Evolutionary conservation across 2,113 vertebrate genomes (phyloP).

Genomic region (Eudyptes chrysolophus): DNA sequence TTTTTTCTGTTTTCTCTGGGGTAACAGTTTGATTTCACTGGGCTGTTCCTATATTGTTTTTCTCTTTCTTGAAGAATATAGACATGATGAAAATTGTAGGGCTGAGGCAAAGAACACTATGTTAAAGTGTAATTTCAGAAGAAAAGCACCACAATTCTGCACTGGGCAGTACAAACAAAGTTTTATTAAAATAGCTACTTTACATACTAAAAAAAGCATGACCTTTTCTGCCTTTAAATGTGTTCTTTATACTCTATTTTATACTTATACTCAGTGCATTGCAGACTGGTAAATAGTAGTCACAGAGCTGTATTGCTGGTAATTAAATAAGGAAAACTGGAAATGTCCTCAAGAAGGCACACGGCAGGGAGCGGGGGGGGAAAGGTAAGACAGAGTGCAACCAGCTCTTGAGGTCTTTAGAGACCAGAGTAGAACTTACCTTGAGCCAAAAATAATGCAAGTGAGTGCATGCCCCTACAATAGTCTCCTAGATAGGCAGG

Average conservation of each 20-base stretch:
- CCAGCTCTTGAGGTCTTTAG: background rate
- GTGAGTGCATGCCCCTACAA: background rate
- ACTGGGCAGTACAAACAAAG: background rate
- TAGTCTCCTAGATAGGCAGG: background rate
- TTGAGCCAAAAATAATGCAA: background rate
- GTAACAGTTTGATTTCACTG: background rate
- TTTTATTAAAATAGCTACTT: background rate
- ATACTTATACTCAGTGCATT: background rate
- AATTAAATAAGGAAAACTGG: background rate
- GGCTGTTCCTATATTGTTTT: background rate
- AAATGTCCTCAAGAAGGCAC: background rate
- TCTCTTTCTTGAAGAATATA: background rate
- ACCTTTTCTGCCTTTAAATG: background rate
- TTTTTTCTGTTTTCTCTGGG: background rate
- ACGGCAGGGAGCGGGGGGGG: background rate
- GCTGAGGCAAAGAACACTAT: background rate
- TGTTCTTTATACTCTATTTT: background rate
- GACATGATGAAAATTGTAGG: background rate
- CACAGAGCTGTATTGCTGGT: background rate
- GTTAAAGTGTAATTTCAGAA: background rate
- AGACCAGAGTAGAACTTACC: background rate
- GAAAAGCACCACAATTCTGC: background rate
- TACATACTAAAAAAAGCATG: background rate
- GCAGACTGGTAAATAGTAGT: background rate
- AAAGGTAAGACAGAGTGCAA: background rate